phyloP scores from a whole-genome alignment of 2,888 invertebrate genomes.

The Nasonia oneida region DNA sequence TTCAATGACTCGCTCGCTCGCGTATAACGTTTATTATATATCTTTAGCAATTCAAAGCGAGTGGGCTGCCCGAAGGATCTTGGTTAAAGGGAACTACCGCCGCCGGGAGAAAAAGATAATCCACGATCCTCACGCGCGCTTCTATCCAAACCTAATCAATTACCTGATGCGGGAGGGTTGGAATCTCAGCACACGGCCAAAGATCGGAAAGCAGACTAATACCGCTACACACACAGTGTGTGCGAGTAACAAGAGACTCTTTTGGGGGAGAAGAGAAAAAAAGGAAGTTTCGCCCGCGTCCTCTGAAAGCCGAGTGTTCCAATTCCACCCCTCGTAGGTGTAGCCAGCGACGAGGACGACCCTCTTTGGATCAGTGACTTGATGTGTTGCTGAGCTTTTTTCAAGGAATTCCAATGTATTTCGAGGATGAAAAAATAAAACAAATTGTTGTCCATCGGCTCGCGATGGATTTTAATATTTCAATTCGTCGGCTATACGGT shows the following conservation, averaged over 20 bases:
- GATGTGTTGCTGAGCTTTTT: not conserved
- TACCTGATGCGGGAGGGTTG: not conserved
- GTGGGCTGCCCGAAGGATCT: not conserved
- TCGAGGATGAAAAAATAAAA: not conserved
- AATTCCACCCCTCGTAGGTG: slow-evolving; percentile 65
- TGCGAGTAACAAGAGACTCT: slow-evolving; percentile 26
- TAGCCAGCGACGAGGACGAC: slow-evolving; percentile 38
- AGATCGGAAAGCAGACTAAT: not conserved
- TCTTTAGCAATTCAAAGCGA: not conserved
- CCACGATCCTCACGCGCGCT: not conserved
- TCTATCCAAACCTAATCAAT: slow-evolving; percentile 33
- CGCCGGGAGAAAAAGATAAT: too few relatives aligned
- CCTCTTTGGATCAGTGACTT: not conserved
- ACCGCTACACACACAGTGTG: too few relatives aligned
- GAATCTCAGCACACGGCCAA: not conserved
- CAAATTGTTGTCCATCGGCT: not conserved
- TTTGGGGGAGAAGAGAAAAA: not conserved
- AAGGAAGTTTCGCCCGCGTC: not conserved
- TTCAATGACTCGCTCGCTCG: not conserved
- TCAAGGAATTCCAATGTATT: not conserved
- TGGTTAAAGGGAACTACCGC: not conserved
- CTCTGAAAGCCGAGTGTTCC: slow-evolving; percentile 67
- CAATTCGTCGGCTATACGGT: not conserved
- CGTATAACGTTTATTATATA: not conserved
- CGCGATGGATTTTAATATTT: not conserved